phyloP scores from a whole-genome alignment of 2,888 invertebrate species.

The Pristionchus fissidentatus region DNA sequence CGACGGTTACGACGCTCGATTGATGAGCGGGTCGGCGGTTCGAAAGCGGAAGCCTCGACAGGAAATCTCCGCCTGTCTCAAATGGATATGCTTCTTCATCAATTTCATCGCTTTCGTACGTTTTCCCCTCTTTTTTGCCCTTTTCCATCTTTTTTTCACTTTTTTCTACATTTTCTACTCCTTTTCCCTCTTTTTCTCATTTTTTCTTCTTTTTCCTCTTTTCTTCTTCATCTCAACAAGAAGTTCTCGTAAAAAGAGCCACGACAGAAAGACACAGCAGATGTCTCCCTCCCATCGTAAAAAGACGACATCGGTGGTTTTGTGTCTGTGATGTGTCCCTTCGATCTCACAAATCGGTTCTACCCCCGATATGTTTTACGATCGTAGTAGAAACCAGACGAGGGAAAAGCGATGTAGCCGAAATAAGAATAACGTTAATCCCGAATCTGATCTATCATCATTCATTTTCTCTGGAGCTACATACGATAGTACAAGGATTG shows the following conservation, averaged over 20 bases:
- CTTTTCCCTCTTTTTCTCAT: background rate
- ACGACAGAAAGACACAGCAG: background rate
- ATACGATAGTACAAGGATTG: no score
- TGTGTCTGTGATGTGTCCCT: background rate
- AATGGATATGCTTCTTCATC: constrained; percentile 74
- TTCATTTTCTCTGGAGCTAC: no score
- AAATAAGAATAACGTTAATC: no score
- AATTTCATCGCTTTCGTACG: constrained; percentile 74
- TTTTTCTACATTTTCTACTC: background rate
- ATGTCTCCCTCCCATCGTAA: constrained; percentile 4
- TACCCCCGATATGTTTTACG: background rate
- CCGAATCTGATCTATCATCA: no score
- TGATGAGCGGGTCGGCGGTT: background rate
- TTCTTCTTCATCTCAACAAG: background rate
- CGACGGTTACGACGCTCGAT: constrained; percentile 46
- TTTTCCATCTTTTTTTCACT: background rate
- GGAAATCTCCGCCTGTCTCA: constrained; percentile 74
- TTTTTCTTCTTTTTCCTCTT: background rate
- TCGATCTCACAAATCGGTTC: background rate
- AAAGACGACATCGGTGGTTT: background rate
- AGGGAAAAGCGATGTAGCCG: no score
- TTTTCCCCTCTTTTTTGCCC: background rate
- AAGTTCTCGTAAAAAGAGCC: background rate
- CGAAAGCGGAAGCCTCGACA: constrained; percentile 71
- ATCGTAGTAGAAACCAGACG: background rate